These are phyloP conservation scores for Mus spicilegus DNA, from an alignment of 2,113 vertebrate genomes.

Conservation along the genomic window DNA sequence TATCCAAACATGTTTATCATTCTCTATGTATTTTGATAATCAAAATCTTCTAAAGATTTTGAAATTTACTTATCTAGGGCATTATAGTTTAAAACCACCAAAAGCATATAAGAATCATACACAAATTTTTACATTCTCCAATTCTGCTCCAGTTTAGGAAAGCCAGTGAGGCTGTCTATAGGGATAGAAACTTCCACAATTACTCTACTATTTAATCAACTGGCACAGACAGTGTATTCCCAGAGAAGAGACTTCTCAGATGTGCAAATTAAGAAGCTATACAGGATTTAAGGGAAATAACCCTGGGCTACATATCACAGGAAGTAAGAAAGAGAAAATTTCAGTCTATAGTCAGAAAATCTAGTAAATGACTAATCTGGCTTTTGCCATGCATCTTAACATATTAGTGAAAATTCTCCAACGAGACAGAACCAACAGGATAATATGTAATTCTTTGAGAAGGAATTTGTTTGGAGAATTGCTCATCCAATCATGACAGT, in stretches of 20 bases:
- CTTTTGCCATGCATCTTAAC: neutral
- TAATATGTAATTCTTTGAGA: neutral
- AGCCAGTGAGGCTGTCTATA: neutral
- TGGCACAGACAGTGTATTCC: neutral
- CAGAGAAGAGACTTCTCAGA: neutral
- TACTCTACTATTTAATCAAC: constrained; percentile 9
- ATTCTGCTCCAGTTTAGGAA: neutral
- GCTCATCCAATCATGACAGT: neutral
- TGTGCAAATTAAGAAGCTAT: neutral
- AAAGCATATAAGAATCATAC: neutral
- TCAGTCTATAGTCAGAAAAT: constrained; percentile 16
- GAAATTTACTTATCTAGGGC: constrained; percentile 19
- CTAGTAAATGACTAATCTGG: neutral
- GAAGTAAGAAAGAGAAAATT: neutral
- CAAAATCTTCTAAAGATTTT: neutral
- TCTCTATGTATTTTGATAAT: neutral
- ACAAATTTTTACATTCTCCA: constrained; percentile 15
- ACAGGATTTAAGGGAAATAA: neutral
- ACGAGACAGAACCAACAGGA: neutral
- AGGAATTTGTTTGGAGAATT: neutral
- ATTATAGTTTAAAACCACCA: neutral
- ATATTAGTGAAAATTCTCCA: neutral
- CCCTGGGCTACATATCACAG: neutral
- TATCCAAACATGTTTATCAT: neutral
- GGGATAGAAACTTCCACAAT: neutral